Evolutionary conservation across 2,113 vertebrate species (phyloP), one percentile per base, ranked within the genome.

Genomic region (Buteo buteo): DNA sequence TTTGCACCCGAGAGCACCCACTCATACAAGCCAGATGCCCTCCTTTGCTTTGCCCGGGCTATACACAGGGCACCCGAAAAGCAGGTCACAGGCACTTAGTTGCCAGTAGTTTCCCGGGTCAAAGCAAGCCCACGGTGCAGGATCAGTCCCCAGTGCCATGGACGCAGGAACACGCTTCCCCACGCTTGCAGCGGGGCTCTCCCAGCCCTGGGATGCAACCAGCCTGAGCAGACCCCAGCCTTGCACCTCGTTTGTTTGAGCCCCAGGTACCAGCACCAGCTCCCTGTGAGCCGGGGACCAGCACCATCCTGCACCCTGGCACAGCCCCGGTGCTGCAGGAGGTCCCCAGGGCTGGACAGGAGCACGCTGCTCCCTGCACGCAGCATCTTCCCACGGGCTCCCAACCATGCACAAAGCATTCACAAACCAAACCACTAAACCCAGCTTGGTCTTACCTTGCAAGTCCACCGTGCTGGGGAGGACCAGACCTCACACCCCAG

Each of bases 341-440:
- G n/a, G 6, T 22, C 59, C 44, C 61, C 28, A 15, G 22, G 26
- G 10, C 65, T 1, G 3, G 66, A 31, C 50, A 69, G 85, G 44
- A 86, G 4, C 38, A 17, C 0, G 0, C 73, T 40, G 65, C 21
- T 59, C 45, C 58, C 36, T 28, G 0, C 32, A 26, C 10, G 3
- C n/a, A 59, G 64, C 40, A 47, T 36, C 40, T 69, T 36, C n/a
- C 34, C 12, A 2, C 1, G 1, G 20, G 17, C 36, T 76, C 49
- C 50, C 22, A 1, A 4, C 32, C 28, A 11, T 0, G 0, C 45
- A n/a, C 50, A 76, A 64, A 58, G 9, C 44, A 24, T 31, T 32
- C 66, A 29, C 66, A 86, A 50, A 85, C 5, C 38, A 76, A 34
- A 78, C 26, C 12, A 10, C 36, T 26, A 6, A n/a, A 31, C 21